Base-by-base conservation (phyloP, 2,797 vertebrate species). In the Pseudocheirus occidentalis region DNA sequence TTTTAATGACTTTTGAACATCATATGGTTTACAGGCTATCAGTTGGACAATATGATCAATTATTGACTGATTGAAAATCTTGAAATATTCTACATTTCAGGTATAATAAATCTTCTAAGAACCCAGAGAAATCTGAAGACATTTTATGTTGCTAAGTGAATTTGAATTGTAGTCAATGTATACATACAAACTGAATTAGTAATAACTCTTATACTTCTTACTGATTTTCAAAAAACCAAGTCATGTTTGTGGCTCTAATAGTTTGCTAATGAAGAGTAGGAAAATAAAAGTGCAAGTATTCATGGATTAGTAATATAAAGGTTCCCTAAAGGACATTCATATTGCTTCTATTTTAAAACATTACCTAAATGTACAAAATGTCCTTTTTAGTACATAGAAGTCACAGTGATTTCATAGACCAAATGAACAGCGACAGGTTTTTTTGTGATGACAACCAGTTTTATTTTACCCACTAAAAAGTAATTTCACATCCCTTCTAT, bases 261-360 rank as follows among this genome's bases (percentile, higher is more conserved):
- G 1, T 92, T 96, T 87, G 73, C 73, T 87, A 92, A 11, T 54
- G 1, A 50, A 46, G 40, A 81, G 24, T 29, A 93, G 89, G 40
- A 46, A 87, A 92, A 87, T 92, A 21, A 53, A 95, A 90, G 11
- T 66, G 2, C 16, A 91, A 73, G 95, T 91, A 28, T 29, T 89
- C 18, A 58, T 92, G 18, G 93, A 94, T 91, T 91, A 53, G 24
- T 2, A 0, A 90, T 5, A 34, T 1, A 92, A 87, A 13, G 50
- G 94, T 94, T 92, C 94, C 90, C 92, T 46, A 92, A 93, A 92
- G 46, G 13, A 66, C 34, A 40, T 73, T 40, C 62, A 81, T 89
- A 12, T 13, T 93, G 89, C 92, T 93, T 95, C 95, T 54, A 91
- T 52, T 94, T 95, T 54, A 92, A 93, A 95, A 16, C 55, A 95